Evolutionary conservation across 2,797 vertebrate genomes (phyloP).

Genomic region (Uromys caudimaculatus): DNA sequence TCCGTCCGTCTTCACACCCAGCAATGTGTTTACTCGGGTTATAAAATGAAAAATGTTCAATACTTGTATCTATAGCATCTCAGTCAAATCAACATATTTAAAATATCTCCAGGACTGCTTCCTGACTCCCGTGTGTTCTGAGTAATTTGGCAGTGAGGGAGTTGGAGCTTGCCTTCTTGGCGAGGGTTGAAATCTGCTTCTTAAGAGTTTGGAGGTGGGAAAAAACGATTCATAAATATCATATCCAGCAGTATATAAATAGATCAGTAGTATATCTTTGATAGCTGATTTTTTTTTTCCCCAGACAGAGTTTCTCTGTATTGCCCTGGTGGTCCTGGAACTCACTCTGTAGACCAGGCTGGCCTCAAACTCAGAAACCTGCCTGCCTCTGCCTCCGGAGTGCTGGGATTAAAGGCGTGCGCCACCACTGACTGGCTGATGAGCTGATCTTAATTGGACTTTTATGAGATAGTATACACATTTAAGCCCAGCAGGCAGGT

Average conservation of each 20-base stretch:
- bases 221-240: not conserved
- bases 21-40: not conserved
- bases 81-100: conserved; percentile 28
- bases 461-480: not conserved
- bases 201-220: not conserved
- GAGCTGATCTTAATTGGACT: no score
- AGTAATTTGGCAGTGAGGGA: not conserved
- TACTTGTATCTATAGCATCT: not conserved
- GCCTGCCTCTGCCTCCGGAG: no score
- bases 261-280: not conserved
- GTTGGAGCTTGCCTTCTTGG: not conserved
- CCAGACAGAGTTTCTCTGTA: no score
- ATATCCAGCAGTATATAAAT: not conserved
- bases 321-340: no score
- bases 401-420: no score
- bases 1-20: not conserved
- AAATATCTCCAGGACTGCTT: not conserved
- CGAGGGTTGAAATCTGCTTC: not conserved
- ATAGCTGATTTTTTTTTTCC: not conserved
- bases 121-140: not conserved
- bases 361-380: no score
- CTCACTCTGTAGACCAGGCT: no score
- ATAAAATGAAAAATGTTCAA: not conserved
- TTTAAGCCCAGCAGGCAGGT: not conserved
- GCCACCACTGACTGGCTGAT: no score